Evolutionary conservation across 2,888 invertebrate species (phyloP).

Genomic region (Merodon equestris): DNA sequence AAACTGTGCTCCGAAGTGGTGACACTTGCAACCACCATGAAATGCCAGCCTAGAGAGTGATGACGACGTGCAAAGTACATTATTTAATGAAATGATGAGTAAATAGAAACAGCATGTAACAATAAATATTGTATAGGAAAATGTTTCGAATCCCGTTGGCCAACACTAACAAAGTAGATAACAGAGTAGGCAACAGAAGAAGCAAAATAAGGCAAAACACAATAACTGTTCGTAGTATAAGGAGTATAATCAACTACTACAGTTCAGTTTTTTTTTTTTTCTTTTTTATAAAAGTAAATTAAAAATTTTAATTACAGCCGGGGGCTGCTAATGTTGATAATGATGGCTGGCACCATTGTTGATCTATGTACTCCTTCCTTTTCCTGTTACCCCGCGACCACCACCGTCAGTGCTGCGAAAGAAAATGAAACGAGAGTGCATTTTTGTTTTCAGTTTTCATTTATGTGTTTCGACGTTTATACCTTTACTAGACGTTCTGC

Average conservation of each 20-base stretch:
- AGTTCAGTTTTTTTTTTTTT: conserved; percentile 39
- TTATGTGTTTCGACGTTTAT: conserved; percentile 5
- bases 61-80: too few species aligned
- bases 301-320: conserved; percentile 66
- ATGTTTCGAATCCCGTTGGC: too few species aligned
- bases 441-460: conserved; percentile 25
- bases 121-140: too few species aligned
- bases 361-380: conserved; percentile 30
- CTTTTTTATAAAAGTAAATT: conserved; percentile 59
- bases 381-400: conserved; percentile 2
- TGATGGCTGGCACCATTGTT: conserved; percentile 64
- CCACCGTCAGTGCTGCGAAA: conserved; percentile 3
- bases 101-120: too few species aligned
- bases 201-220: conserved; percentile 33
- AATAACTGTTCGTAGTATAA: too few species aligned
- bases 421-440: conserved; percentile 19
- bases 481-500: neutral
- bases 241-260: conserved; percentile 53
- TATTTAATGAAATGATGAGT: too few species aligned
- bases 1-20: too few species aligned
- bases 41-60: too few species aligned
- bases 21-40: too few species aligned
- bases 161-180: conserved; percentile 11
- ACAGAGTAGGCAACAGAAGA: conserved; percentile 9
- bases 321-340: conserved; percentile 49